Base-by-base conservation (phyloP, 2,113 vertebrate species). In the Todiramphus chloris region DNA sequence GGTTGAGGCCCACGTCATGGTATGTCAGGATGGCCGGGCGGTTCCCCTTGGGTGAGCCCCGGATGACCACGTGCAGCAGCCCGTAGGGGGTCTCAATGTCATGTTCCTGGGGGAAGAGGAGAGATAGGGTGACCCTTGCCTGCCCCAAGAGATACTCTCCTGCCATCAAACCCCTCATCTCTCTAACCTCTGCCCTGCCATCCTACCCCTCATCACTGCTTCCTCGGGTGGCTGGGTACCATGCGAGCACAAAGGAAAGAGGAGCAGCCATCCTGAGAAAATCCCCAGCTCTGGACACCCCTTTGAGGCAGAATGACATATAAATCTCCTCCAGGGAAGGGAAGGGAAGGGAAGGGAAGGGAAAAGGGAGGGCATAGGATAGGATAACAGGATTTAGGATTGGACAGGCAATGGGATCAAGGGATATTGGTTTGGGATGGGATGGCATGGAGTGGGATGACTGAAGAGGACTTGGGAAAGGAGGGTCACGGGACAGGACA, bases 1-100 rank as follows among this genome's bases (percentile, higher is more conserved):
- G 98, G 97, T 99, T 99, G 94, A 99, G 99, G 55, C 99, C 99
- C 93, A 99, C 99, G 6, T 99, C 99, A 1, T 99, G 99, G 98
- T 99, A 99, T 48, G 99, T 99, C 96, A 99, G 98, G 96, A 99
- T 99, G 46, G 99, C 99, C 0, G 99, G 99, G 91, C 98, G 98
- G 96, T 99, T 99, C 53, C 99, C 99, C 93, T 99, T 99, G 11
- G 99, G 99, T 1, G 99, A 99, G 37, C 99, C 99, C 8, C 99
- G 98, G 96, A 99, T 99, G 78, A 99, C 98, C 96, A 99, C 99
- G 2, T 99, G 99, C 93, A 99, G 98, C 98, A 99, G 98, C 89
- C 99, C 99, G 0, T 99, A 99, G 16, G 99, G 99, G 2, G 99
- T 99, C 97, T 99, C 99, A 6, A 99, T 98, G 96, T 99, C 99